These are phyloP conservation scores for Polymixis lichenea DNA, from an alignment of 2,888 invertebrate species.

Conservation along the genomic window DNA sequence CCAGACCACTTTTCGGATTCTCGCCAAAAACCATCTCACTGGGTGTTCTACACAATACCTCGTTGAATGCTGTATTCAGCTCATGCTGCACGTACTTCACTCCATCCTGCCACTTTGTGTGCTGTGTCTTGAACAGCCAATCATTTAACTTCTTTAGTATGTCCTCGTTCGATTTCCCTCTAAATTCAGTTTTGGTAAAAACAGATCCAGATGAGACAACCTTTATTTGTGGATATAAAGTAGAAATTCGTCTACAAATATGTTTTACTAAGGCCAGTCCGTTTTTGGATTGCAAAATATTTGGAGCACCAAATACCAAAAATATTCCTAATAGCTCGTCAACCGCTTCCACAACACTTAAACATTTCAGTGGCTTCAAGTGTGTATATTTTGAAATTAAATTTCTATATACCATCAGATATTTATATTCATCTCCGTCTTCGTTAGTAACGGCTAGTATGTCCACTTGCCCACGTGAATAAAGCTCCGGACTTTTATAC, in stretches of 20 bases:
- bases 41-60: conserved; percentile 73
- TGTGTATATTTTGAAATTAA: conserved; percentile 76
- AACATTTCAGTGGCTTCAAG: conserved; percentile 74
- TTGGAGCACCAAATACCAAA: conserved; percentile 79
- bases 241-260: conserved; percentile 74
- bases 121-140: conserved; percentile 73
- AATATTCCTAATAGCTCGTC: conserved; percentile 77
- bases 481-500: conserved; percentile 72
- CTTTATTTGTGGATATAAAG: conserved; percentile 72
- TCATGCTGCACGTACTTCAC: conserved; percentile 77
- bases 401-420: conserved; percentile 77
- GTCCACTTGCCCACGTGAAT: conserved; percentile 78
- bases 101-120: conserved; percentile 77
- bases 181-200: conserved; percentile 63
- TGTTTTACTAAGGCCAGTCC: conserved; percentile 73
- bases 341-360: conserved; percentile 73
- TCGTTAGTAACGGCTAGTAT: conserved; percentile 75
- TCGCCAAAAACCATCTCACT: conserved; percentile 74
- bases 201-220: conserved; percentile 70
- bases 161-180: conserved; percentile 76
- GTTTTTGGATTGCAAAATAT: conserved; percentile 80
- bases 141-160: conserved; percentile 74
- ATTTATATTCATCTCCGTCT: conserved; percentile 74
- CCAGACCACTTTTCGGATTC: conserved; percentile 73
- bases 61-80: conserved; percentile 75